Conservation (phyloP, 1,140 invertebrate genomes). For the Pogonognathellus flavescens region DNA sequence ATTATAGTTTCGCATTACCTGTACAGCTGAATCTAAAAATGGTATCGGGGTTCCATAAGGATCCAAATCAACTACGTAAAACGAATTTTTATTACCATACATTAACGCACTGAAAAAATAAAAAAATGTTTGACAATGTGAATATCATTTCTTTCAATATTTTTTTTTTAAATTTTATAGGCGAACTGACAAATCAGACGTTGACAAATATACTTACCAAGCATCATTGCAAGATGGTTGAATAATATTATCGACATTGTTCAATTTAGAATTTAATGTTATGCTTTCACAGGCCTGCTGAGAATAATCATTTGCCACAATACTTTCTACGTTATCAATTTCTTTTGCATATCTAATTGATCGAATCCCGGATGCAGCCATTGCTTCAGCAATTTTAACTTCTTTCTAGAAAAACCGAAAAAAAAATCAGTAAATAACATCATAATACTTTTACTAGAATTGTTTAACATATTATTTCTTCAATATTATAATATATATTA, state of each 20-base stretch:
- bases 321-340: conserved; percentile 83
- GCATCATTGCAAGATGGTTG: conserved; percentile 84
- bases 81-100: conserved; percentile 79
- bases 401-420: no score
- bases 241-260: conserved; percentile 83
- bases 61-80: conserved; percentile 89
- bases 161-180: no score
- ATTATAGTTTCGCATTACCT: no score
- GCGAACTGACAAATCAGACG: no score
- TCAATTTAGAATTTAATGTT: conserved; percentile 83
- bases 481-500: no score
- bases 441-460: no score
- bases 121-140: not conserved
- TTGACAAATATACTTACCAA: conserved; percentile 73
- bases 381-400: conserved; percentile 72
- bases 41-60: conserved; percentile 96
- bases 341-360: conserved; percentile 98
- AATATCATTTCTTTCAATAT: no score
- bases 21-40: conserved; percentile 93
- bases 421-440: no score
- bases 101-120: conserved; percentile 79
- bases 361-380: conserved; percentile 94
- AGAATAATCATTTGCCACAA: conserved; percentile 97
- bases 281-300: conserved; percentile 88
- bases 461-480: no score